These are phyloP conservation scores for Canis aureus DNA, from an alignment of 2,113 vertebrate species.

Conservation along the genomic window DNA sequence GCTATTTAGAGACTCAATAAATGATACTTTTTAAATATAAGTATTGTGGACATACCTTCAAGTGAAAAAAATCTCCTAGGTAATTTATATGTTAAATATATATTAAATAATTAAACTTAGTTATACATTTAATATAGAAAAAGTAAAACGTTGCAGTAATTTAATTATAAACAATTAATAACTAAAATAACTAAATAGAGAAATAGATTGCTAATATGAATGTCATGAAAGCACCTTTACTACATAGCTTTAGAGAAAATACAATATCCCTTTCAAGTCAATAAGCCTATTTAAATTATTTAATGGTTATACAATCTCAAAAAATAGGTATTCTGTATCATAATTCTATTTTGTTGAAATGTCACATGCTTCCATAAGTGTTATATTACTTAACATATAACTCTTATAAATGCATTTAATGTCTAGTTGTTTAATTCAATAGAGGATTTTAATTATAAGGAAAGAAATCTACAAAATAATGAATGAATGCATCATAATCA, in stretches of 20 bases:
- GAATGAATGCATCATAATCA: not conserved
- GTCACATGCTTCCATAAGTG: not conserved
- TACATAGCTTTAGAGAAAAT: not conserved
- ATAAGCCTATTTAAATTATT: constrained; percentile 11
- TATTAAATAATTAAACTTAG: not conserved
- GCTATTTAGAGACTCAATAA: not conserved
- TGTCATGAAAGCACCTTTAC: not conserved
- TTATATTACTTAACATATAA: not conserved
- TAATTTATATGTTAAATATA: not conserved
- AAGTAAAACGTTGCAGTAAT: not conserved
- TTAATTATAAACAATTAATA: not conserved
- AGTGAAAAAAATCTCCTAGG: not conserved
- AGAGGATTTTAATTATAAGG: not conserved
- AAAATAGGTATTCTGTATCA: not conserved
- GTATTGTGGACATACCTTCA: not conserved
- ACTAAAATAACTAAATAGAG: not conserved
- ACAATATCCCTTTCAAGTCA: not conserved
- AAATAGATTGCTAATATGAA: not conserved
- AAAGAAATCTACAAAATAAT: not conserved
- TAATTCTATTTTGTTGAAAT: not conserved
- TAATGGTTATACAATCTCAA: not conserved
- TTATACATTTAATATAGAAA: not conserved
- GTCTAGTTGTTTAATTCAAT: not conserved
- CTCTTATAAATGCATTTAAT: not conserved
- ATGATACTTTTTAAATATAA: not conserved